phyloP scores from a whole-genome alignment of 2,888 invertebrate species.

The Tortrix viridana region DNA sequence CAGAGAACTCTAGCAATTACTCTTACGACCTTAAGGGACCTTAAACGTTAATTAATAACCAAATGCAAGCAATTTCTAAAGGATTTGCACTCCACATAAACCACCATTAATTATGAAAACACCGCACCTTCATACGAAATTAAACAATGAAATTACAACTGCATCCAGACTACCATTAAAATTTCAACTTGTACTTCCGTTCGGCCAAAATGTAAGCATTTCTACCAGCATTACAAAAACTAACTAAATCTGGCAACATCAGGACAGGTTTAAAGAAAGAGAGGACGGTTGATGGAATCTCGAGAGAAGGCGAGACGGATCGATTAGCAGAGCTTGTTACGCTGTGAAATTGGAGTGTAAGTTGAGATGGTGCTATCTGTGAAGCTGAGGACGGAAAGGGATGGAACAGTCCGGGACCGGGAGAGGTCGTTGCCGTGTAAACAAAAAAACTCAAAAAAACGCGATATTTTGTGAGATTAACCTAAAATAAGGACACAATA shows the following conservation, averaged over 20 bases:
- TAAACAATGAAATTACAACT: conserved; percentile 32
- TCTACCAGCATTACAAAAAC: conserved; percentile 26
- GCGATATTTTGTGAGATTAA: conserved; percentile 67
- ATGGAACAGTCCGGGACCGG: conserved; percentile 51
- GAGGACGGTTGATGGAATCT: conserved; percentile 56
- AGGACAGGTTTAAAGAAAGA: conserved; percentile 67
- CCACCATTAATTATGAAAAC: conserved; percentile 13
- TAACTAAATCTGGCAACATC: conserved; percentile 56
- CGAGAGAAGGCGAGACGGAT: conserved; percentile 74
- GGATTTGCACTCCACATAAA: conserved; percentile 5
- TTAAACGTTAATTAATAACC: neutral
- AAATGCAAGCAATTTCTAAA: neutral
- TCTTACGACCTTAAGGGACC: too few relatives aligned
- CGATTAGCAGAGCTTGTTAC: conserved; percentile 64
- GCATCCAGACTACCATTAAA: conserved; percentile 29
- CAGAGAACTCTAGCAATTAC: too few relatives aligned
- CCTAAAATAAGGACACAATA: conserved; percentile 39
- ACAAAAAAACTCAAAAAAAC: too few relatives aligned
- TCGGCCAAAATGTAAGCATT: conserved; percentile 21
- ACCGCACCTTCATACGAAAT: conserved; percentile 11
- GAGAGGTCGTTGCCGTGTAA: conserved; percentile 74
- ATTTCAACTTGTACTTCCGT: conserved; percentile 30
- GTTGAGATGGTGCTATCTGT: conserved; percentile 58
- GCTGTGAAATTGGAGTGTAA: conserved; percentile 63
- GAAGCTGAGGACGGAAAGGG: conserved; percentile 57